Evolutionary conservation across 2,888 invertebrate species (phyloP), one percentile per base, ranked within the genome.

Genomic region (Miltochrista miniata): DNA sequence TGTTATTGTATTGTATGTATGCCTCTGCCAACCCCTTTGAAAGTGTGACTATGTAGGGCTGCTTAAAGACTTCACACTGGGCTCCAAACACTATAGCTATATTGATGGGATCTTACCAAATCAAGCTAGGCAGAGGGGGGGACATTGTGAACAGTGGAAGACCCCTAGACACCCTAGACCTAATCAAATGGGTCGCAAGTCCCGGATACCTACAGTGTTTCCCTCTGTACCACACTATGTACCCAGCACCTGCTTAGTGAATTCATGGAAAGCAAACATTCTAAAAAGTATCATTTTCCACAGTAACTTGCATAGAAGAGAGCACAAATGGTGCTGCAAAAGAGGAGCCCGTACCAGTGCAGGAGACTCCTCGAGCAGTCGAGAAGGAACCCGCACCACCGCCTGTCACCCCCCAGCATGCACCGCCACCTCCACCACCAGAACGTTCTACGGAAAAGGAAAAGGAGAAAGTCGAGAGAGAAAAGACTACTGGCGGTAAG

Each of bases 301-400:
- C 74, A 92, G 92, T 87, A 40, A 85, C 90, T 42, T 90, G 91
- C 60, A 72, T 92, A 36, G 91, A 92, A 47, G 85, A 90, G 1
- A 90, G 83, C 55, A 90, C 91, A 59, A 92, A 91, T 63, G 90
- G 90, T n/a, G 82, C 84, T 51, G 62, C 64, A 0, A 90, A 90
- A 43, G 89, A 91, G 51, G 92, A 91, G 54, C 76, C 84, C 0
- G 63, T 78, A 1, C 78, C 86, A 0, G 70, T 75, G 0, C 74
- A 76, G 0, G 90, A 89, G 51, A 62, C 78, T 1, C 56, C 74
- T 5, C 74, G 85, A 0, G 57, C 67, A 9, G 70, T 45, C 0
- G 87, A 89, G 10, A 88, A 89, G 48, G 87, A 88, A 24, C 59
- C 70, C 0, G 66, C 59, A 12, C 54, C 74, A 1, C 74, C 76